Evolutionary conservation across 2,888 invertebrate genomes (phyloP).

Genomic region (Caenorhabditis sp.): DNA sequence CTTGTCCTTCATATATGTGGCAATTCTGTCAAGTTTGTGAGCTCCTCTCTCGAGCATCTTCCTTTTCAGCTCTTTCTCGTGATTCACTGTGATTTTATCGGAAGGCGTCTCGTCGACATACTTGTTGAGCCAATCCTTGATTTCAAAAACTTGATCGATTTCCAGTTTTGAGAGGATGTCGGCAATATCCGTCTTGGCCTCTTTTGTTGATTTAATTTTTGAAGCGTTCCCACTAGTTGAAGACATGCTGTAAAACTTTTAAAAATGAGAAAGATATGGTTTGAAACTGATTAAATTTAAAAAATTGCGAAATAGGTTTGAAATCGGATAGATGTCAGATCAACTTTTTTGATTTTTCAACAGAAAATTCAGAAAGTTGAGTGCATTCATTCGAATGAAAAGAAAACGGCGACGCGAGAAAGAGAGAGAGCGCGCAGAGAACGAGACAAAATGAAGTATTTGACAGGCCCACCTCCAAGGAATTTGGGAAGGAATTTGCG

Average conservation of each 20-base stretch:
- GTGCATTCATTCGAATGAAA: not conserved
- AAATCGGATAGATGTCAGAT: too few relatives aligned
- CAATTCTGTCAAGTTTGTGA: slow-evolving; percentile 40
- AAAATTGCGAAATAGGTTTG: too few relatives aligned
- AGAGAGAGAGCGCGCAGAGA: too few relatives aligned
- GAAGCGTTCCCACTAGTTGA: not conserved
- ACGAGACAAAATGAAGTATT: too few relatives aligned
- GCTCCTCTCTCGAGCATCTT: slow-evolving; percentile 27
- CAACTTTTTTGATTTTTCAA: too few relatives aligned
- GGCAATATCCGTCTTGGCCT: slow-evolving; percentile 43
- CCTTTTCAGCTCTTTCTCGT: slow-evolving; percentile 35
- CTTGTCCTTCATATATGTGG: slow-evolving; percentile 41
- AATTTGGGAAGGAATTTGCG: too few relatives aligned
- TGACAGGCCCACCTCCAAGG: too few relatives aligned
- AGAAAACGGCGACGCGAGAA: not conserved
- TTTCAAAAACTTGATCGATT: slow-evolving; percentile 47
- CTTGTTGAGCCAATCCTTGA: slow-evolving; percentile 41
- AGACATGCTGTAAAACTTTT: slow-evolving; percentile 35
- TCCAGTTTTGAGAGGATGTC: slow-evolving; percentile 41
- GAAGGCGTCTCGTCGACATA: slow-evolving; percentile 41
- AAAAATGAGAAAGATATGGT: too few relatives aligned
- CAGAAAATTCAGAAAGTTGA: too few relatives aligned
- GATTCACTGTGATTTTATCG: slow-evolving; percentile 8
- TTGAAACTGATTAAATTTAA: too few relatives aligned
- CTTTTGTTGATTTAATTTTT: slow-evolving; percentile 3